phyloP scores from a whole-genome alignment of 2,888 invertebrate species.

The Pterostichus madidus region DNA sequence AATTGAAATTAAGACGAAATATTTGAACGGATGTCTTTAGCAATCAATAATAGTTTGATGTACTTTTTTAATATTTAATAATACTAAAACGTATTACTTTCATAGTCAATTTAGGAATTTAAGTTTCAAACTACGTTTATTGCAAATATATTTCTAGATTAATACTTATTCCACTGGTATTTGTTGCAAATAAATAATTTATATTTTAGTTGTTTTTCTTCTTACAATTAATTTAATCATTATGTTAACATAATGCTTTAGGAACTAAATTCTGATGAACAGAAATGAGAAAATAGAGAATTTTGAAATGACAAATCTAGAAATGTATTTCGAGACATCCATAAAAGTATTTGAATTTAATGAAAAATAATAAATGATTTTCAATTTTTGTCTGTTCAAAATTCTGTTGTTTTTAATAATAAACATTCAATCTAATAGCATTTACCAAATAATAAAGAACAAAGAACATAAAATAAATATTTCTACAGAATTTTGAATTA shows the following conservation, averaged over 20 bases:
- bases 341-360: constrained; percentile 12
- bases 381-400: constrained; percentile 19
- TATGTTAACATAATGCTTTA: too few species aligned
- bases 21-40: constrained; percentile 13
- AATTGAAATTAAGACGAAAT: neutral
- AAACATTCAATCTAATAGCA: neutral
- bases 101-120: constrained; percentile 19
- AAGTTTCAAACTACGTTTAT: neutral
- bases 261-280: constrained; percentile 2
- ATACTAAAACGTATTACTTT: constrained; percentile 63
- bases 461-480: neutral
- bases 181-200: neutral
- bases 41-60: neutral
- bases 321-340: constrained; percentile 30
- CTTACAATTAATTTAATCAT: too few species aligned
- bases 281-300: constrained; percentile 3
- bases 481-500: constrained; percentile 35
- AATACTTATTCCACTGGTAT: neutral
- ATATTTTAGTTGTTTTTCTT: neutral
- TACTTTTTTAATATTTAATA: constrained; percentile 6
- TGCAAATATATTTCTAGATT: constrained; percentile 54
- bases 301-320: constrained; percentile 23
- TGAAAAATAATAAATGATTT: constrained; percentile 8
- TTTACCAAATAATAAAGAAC: neutral
- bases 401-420: constrained; percentile 6